Evolutionary conservation across 2,888 invertebrate genomes (phyloP), one percentile per base, ranked within the genome.

Genomic region (Elaeidobius kamerunicus): DNA sequence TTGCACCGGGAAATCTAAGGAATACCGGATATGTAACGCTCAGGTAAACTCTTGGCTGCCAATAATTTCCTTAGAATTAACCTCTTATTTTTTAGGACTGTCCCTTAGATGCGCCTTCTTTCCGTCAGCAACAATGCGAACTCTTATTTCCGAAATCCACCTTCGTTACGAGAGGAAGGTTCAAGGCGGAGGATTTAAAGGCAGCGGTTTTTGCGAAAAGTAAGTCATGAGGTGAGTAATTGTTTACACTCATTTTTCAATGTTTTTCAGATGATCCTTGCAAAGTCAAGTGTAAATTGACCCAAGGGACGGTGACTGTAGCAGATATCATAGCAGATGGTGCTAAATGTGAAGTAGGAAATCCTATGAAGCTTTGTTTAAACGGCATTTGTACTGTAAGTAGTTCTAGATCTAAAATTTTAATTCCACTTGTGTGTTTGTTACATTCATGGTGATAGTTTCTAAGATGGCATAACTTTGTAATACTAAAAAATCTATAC

Each of bases 341-440:
- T 17, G 47, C 52, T 17, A 47, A 47, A 36, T 52, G 52, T 32
- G 42, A 30, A 20, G 28, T 47, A 1, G 52, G 52, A 7, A 19
- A 41, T 28, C 42, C 52, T n/a, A 19, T 42, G 18, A 47, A 28
- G 67, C 79, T 83, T 76, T 84, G 85, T 66, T 78, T 84, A 57
- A 74, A 76, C 53, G 83, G 83, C 30, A 70, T 74, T 56, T 84
- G 84, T 68, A 74, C 75, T 71, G 84, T 84, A 69, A 70, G 75
- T 52, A 14, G 5, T 5, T 5, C 7, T n/a, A n/a, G 2, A 16
- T 6, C 6, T 12, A 18, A 40, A 43, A 11, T n/a, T 23, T 20
- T 19, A n/a, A 23, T 20, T 35, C 27, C 38, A 14, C 36, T n/a
- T n/a, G n/a, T n/a, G n/a, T n/a, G n/a, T n/a, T n/a, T n/a, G n/a